These are phyloP conservation scores for Poeciliopsis infans DNA, from an alignment of 2,797 vertebrate genomes.

Conservation along the genomic window DNA sequence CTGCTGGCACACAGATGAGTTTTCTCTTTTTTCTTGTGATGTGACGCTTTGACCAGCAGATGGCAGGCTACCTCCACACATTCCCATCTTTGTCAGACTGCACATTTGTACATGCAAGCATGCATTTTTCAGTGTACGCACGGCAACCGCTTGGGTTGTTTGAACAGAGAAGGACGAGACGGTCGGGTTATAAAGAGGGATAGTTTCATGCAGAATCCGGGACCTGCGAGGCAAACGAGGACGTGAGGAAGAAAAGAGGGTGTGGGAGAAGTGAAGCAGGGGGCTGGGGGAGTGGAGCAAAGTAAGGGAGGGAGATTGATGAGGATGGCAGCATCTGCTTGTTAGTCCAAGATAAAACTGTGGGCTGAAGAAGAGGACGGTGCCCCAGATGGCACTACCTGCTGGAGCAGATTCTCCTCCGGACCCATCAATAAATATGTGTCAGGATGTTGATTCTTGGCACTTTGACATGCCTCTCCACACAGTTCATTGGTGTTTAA, in stretches of 20 bases:
- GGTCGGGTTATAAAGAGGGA: constrained; percentile 33
- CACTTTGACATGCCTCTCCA: constrained; percentile 47
- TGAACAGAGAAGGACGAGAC: constrained; percentile 45
- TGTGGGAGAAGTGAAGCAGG: constrained; percentile 44
- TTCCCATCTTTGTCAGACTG: not conserved
- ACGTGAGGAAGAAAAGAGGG: constrained; percentile 13
- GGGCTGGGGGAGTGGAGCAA: constrained; percentile 18
- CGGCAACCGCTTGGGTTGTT: constrained; percentile 57
- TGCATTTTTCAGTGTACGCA: constrained; percentile 3
- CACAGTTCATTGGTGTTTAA: constrained; percentile 29
- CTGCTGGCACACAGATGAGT: no score
- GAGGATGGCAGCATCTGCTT: constrained; percentile 67
- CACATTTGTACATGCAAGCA: constrained; percentile 7
- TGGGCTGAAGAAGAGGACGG: constrained; percentile 54
- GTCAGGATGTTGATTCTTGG: constrained; percentile 51
- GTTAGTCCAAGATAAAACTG: constrained; percentile 72
- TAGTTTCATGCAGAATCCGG: constrained; percentile 22
- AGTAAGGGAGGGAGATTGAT: constrained; percentile 55
- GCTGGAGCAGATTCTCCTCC: constrained; percentile 47
- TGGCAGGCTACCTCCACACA: constrained; percentile 53
- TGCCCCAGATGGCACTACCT: constrained; percentile 52
- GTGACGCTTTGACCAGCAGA: constrained; percentile 59
- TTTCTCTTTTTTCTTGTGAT: not conserved
- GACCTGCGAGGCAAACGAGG: constrained; percentile 52
- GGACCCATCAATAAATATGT: constrained; percentile 50